phyloP scores from a whole-genome alignment of 2,888 invertebrate species.

The Tachina grossa region DNA sequence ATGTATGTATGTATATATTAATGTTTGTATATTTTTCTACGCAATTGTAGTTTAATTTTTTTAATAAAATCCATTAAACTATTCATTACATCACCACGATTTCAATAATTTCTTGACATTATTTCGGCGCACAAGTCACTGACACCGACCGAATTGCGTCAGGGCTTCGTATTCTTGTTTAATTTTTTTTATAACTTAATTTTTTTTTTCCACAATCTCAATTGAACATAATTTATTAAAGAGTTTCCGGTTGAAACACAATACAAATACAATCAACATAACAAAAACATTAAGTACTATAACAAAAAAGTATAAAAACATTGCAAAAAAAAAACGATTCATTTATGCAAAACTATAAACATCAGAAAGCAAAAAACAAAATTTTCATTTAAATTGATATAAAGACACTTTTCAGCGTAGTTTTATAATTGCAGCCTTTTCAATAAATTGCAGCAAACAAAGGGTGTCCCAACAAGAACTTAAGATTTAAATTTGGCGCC shows the following conservation, averaged over 20 bases:
- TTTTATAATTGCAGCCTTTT: neutral
- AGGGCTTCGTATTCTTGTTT: constrained; percentile 34
- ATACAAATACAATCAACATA: constrained; percentile 45
- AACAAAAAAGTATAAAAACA: constrained; percentile 18
- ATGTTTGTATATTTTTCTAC: constrained; percentile 7
- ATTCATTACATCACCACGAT: constrained; percentile 50
- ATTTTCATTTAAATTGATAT: constrained; percentile 23
- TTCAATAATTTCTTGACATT: constrained; percentile 63
- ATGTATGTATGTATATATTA: too few relatives aligned
- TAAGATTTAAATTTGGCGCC: too few relatives aligned
- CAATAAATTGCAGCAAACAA: neutral
- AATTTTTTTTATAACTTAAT: constrained; percentile 8
- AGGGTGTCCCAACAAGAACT: too few relatives aligned
- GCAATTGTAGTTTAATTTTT: constrained; percentile 7
- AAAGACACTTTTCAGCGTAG: neutral
- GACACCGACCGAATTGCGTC: constrained; percentile 40
- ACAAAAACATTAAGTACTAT: neutral
- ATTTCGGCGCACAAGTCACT: constrained; percentile 65
- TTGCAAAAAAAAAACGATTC: neutral
- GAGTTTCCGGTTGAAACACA: constrained; percentile 68
- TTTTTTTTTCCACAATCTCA: constrained; percentile 54
- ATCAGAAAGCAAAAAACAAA: constrained; percentile 19
- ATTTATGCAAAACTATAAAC: constrained; percentile 26
- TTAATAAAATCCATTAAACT: constrained; percentile 31
- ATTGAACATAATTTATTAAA: constrained; percentile 67